phyloP scores from a whole-genome alignment of 37 sponge, comb jelly and placozoan genomes.

The Spongia lamella region DNA sequence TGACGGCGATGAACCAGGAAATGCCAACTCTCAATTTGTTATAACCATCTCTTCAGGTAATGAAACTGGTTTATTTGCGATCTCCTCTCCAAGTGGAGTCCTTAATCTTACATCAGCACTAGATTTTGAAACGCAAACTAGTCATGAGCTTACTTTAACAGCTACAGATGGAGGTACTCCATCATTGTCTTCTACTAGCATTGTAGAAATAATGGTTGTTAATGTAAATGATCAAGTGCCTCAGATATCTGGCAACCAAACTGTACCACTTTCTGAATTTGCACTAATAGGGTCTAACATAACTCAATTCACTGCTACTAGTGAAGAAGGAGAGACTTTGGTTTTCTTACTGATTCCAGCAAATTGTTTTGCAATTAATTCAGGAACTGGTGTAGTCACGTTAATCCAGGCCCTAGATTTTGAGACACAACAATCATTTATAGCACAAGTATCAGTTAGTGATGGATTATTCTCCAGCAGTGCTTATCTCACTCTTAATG shows the following conservation, averaged over 20 bases:
- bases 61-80: slow-evolving; percentile 15
- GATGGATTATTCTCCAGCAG: slow-evolving; percentile 4
- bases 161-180: slow-evolving; percentile 44
- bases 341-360: too few relatives aligned
- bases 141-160: slow-evolving; percentile 20
- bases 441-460: slow-evolving; percentile 9
- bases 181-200: slow-evolving; percentile 24
- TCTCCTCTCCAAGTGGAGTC: slow-evolving; percentile 36
- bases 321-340: too few relatives aligned
- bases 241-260: background rate
- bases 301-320: too few relatives aligned
- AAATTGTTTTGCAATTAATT: slow-evolving; percentile 11
- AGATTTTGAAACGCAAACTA: slow-evolving; percentile 40
- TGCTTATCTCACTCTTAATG: slow-evolving; percentile 20
- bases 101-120: slow-evolving; percentile 36
- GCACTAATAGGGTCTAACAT: too few relatives aligned
- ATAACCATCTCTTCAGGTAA: slow-evolving; percentile 25
- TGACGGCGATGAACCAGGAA: slow-evolving; percentile 45
- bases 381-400: slow-evolving; percentile 15
- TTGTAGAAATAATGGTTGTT: slow-evolving; percentile 15
- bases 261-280: too few relatives aligned
- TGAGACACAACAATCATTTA: slow-evolving; percentile 3
- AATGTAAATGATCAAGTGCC: slow-evolving; percentile 55
- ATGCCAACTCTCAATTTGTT: slow-evolving; percentile 45
- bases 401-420: background rate